phyloP scores from a whole-genome alignment of 2,888 invertebrate species.

The Pristionchus maxplancki region DNA sequence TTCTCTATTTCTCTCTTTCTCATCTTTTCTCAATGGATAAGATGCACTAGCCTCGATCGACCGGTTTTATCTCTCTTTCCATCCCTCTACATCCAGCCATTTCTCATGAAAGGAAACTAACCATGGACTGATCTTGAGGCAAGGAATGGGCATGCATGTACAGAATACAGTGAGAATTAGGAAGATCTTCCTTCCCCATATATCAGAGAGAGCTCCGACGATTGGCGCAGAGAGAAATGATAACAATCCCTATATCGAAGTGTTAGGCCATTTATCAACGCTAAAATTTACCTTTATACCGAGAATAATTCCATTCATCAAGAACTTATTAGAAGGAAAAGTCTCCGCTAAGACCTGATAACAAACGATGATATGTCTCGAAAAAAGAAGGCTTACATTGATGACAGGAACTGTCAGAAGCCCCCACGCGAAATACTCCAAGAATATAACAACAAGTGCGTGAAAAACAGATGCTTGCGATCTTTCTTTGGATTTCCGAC shows the following conservation, averaged over 20 bases:
- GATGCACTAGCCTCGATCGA: conserved; percentile 33
- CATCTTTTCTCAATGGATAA: conserved; percentile 38
- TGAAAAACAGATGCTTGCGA: conserved; percentile 91
- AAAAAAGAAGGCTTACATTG: conserved; percentile 83
- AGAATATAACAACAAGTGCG: conserved; percentile 98
- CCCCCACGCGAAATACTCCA: conserved; percentile 99
- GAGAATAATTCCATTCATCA: conserved; percentile 99
- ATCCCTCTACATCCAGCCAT: conserved; percentile 31
- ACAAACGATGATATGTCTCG: no score
- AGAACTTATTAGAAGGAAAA: conserved; percentile 98
- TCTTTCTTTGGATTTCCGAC: conserved; percentile 59
- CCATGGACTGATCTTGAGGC: conserved; percentile 99
- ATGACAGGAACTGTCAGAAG: conserved; percentile 98
- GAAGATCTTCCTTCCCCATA: conserved; percentile 98
- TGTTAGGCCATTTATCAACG: background rate
- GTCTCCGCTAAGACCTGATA: conserved; percentile 91
- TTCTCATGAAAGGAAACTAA: conserved; percentile 74
- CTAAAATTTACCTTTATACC: conserved; percentile 86
- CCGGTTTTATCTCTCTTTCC: conserved; percentile 32
- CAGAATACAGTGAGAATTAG: conserved; percentile 87
- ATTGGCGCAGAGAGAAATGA: conserved; percentile 97
- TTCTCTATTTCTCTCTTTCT: conserved; percentile 23
- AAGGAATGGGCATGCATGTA: conserved; percentile 97
- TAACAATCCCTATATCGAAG: conserved; percentile 86
- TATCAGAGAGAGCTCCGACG: conserved; percentile 96